Evolutionary conservation across 2,888 invertebrate species (phyloP), one percentile per base, ranked within the genome.

Genomic region (Hypomecis punctinalis): DNA sequence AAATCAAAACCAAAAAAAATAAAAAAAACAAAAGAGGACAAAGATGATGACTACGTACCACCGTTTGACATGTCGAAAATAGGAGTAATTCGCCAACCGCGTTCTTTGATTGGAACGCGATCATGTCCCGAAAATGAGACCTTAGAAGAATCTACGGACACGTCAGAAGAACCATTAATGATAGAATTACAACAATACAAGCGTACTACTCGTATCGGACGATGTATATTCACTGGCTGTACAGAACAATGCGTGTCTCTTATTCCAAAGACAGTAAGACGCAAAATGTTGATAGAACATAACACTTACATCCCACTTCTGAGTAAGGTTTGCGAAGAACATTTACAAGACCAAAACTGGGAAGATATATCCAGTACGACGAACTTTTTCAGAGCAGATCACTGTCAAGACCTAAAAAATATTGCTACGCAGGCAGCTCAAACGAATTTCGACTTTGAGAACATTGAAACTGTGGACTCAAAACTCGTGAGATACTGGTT

Each of bases 291-390:
- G 8, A 42, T 49, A 13, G 53, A 66, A 11, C 46, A 54, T 10
- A 58, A 66, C 13, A 11, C 46, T 3, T 66, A 66, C 36, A 48
- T 66, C 1, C 45, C 54, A 0, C n/a, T 8, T 43, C 36, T 39
- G 1, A 66, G 57, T 49, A 39, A 58, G 58, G 61, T 47, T 4
- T 66, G 65, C 54, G 23, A 13, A 5, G 23, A 39, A 39, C 65
- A 66, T 11, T n/a, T 40, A 10, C 57, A 61, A 61, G 65, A 66
- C 8, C 65, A 66, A n/a, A 66, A 66, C 43, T 66, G 61, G 65
- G 61, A 61, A 13, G 65, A 66, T 0, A 8, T 66, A n/a, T 7
- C 37, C 9, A 45, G 33, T 39, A 58, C 65, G 0, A 54, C 48
- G 5, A 35, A 37, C 5, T 33, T 56, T 9, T 66, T 66, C 13